Base-by-base conservation (phyloP, 30 jellyfish, hydroid and myxozoan species). In the Chrysaora quinquecirrha region DNA sequence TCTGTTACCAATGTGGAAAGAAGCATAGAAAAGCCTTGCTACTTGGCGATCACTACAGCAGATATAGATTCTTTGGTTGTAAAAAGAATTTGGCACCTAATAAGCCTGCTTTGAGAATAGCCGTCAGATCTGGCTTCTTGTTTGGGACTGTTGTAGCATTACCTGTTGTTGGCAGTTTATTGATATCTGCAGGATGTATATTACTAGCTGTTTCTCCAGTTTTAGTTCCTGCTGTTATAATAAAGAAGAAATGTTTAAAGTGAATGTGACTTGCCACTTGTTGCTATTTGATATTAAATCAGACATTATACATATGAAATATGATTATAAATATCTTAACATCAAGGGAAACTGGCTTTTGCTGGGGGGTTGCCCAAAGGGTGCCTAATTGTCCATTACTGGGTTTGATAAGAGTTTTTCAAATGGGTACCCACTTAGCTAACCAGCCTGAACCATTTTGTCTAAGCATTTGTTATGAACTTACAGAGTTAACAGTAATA, bases 1-100 rank as follows among this genome's bases (percentile, higher is more conserved):
- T 89, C 69, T 89, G 97, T 72, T 89, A 89, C 84, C 70, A 78
- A 28, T 89, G 97, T 75, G 97, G 97, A 0, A 73, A 76, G 32
- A 67, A 70, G 73, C 90, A 72, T 60, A 69, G 87, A 21, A 81
- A 75, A 31, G 84, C 85, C 35, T 88, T 90, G 38, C 38, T 85
- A 28, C 80, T 89, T 63, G 97, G 97, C 4, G 90, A 89, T 30
- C 97, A 89, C 56, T 82, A 89, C 71, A 80, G 95, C 54, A 52
- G 82, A 18, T 82, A 73, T 65, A 63, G 95, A 54, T 89, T 89
- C 70, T 75, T 89, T 50, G 97, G 97, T 1, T 89, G 97, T 70
- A 89, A 89, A 58, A 73, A 80, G 72, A 89, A 89, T 60, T 48
- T 89, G 49, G 31, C 56, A 27, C 91, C 94, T 14, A 38, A 82